Conservation (phyloP, 1,140 invertebrate species). For the Orchestia grillus region DNA sequence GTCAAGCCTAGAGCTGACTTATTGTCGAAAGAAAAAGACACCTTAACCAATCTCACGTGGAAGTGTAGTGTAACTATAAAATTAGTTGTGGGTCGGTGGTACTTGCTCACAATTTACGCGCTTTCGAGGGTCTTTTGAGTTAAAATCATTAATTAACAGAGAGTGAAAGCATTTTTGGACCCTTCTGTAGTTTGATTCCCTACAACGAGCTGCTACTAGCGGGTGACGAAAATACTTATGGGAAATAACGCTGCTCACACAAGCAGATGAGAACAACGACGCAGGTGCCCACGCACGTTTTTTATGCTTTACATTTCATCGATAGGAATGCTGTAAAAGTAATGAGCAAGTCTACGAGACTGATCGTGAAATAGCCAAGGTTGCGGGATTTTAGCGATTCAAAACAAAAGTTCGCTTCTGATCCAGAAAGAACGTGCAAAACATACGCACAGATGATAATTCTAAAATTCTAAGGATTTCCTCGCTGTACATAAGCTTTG, state of each 20-base stretch:
- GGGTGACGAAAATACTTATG: background rate
- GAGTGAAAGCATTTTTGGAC: too few species aligned
- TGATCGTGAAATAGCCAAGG: background rate
- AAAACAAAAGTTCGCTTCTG: background rate
- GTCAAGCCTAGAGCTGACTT: background rate
- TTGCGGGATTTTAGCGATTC: background rate
- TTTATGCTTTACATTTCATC: background rate
- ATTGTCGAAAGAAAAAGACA: too few species aligned
- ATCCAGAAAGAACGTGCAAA: background rate
- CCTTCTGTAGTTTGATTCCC: background rate
- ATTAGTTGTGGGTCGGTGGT: too few species aligned
- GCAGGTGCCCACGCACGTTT: background rate
- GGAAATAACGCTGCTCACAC: background rate
- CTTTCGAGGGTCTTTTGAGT: too few species aligned
- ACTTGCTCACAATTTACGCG: too few species aligned
- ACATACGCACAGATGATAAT: background rate
- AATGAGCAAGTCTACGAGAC: background rate
- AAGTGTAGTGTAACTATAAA: too few species aligned
- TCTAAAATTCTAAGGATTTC: background rate
- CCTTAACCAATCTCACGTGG: too few species aligned
- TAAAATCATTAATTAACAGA: too few species aligned
- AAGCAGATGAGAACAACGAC: background rate
- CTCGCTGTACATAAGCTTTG: background rate
- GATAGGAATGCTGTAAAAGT: background rate
- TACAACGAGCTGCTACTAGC: background rate